A percentile compares a stretch with the other conserved stretches of the same genome.
These are phyloP conservation scores for Pachycephus smyrnensis DNA, from an alignment of 2,888 invertebrate species.

Conservation along the genomic window DNA sequence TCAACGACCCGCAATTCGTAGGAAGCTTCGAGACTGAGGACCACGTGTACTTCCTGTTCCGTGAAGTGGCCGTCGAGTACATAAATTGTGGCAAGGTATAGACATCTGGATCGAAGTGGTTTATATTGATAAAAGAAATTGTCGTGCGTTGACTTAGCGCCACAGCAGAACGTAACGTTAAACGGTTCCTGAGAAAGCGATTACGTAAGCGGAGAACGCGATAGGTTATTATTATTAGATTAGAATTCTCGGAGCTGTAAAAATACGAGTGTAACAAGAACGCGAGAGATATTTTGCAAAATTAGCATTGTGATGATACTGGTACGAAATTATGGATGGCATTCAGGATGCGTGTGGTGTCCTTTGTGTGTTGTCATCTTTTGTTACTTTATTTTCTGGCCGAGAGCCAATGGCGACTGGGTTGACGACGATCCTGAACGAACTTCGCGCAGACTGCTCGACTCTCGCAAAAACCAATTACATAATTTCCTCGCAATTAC, in stretches of 20 bases:
- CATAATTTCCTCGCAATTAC: constrained; percentile 21
- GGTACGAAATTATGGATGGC: background rate
- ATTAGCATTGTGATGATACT: background rate
- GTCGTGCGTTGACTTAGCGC: background rate
- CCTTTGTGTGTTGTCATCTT: background rate
- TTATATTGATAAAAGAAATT: background rate
- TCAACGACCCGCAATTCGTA: constrained; percentile 93
- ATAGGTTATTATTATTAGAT: background rate
- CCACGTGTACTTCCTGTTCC: constrained; percentile 91
- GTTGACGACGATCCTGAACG: background rate
- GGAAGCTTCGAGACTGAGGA: constrained; percentile 90
- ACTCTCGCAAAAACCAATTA: constrained; percentile 12
- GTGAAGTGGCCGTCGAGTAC: constrained; percentile 92
- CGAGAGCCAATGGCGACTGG: background rate
- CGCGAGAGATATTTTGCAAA: background rate
- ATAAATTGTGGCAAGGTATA: constrained; percentile 93
- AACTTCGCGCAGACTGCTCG: background rate
- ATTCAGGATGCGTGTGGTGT: background rate
- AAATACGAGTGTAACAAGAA: background rate
- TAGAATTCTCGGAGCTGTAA: background rate
- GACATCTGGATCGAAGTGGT: background rate
- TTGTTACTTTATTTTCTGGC: background rate
- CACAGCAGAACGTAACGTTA: background rate
- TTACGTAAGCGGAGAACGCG: background rate
- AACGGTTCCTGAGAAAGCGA: background rate